These are phyloP conservation scores for Characodon lateralis DNA, from an alignment of 2,797 vertebrate genomes.

Conservation along the genomic window DNA sequence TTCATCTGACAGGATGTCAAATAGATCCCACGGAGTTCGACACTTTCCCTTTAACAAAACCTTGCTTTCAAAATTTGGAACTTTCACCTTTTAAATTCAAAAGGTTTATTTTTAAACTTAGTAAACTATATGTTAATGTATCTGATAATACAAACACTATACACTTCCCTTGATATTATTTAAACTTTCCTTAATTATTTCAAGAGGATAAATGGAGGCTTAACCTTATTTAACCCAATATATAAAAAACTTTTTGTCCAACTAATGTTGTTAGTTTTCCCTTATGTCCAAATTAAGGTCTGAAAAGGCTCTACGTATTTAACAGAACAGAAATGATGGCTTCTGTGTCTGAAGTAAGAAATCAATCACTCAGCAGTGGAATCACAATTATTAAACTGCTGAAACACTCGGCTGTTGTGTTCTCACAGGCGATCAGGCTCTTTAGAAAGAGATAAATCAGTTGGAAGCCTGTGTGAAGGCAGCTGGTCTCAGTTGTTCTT, in stretches of 20 bases:
- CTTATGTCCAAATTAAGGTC: not conserved
- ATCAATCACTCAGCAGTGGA: slow-evolving; percentile 8
- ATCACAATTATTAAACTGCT: slow-evolving; percentile 30
- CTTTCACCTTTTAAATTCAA: too few relatives aligned
- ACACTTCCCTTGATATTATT: too few relatives aligned
- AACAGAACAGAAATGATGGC: slow-evolving; percentile 2
- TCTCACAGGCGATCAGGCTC: slow-evolving; percentile 13
- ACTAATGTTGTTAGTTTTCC: not conserved
- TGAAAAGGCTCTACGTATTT: not conserved
- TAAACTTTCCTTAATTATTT: too few relatives aligned
- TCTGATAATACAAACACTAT: not conserved
- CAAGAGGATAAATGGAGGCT: not conserved
- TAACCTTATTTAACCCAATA: too few relatives aligned
- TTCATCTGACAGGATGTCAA: too few relatives aligned
- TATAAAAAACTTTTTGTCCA: too few relatives aligned
- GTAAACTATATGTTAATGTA: not conserved
- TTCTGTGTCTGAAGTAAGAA: slow-evolving; percentile 2
- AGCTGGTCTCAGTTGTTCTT: slow-evolving; percentile 36
- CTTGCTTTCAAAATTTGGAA: too few relatives aligned
- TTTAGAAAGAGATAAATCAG: slow-evolving; percentile 37
- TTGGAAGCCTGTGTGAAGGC: slow-evolving; percentile 32
- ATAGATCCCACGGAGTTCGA: too few relatives aligned
- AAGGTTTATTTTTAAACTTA: too few relatives aligned
- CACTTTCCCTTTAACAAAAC: too few relatives aligned
- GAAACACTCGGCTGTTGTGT: slow-evolving; percentile 17